phyloP scores from a whole-genome alignment of 2,888 invertebrate genomes.

The Plemyria rubiginata region DNA sequence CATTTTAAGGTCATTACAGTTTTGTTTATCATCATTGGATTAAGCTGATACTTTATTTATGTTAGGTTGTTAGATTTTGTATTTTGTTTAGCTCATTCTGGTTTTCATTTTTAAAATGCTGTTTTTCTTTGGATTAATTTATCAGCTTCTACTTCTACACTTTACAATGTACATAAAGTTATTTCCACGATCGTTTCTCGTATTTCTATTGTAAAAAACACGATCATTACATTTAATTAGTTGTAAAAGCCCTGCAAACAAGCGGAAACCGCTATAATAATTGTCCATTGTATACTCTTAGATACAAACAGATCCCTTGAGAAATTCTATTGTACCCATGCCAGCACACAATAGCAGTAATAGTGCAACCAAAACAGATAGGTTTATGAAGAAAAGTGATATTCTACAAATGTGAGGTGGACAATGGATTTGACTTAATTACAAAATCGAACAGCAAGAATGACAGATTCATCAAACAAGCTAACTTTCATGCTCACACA shows the following conservation, averaged over 20 bases:
- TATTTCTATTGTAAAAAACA: not conserved
- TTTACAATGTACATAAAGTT: not conserved
- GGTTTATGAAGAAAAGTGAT: slow-evolving; percentile 8
- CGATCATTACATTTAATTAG: slow-evolving; percentile 11
- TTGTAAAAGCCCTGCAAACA: slow-evolving; percentile 8
- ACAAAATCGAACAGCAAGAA: not conserved
- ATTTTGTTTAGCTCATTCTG: slow-evolving; percentile 1
- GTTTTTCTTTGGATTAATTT: not conserved
- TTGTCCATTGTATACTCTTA: slow-evolving; percentile 23
- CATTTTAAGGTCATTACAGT: slow-evolving; percentile 10
- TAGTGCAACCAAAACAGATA: slow-evolving; percentile 2
- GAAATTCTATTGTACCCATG: slow-evolving; percentile 19
- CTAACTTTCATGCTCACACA: not conserved
- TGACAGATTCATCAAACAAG: not conserved
- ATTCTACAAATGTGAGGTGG: slow-evolving; percentile 5
- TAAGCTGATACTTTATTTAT: not conserved
- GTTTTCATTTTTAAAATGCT: not conserved
- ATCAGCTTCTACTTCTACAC: not conserved
- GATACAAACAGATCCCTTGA: slow-evolving; percentile 20
- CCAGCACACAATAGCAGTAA: slow-evolving; percentile 9
- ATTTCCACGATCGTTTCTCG: not conserved
- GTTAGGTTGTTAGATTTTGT: not conserved
- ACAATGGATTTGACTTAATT: not conserved
- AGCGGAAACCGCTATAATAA: slow-evolving; percentile 23
- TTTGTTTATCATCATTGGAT: slow-evolving; percentile 1